Percentiles rank a stretch among this genome's conserved stretches.
Conservation (phyloP, 2,888 invertebrate genomes). For the Zaprionus lineosus region DNA sequence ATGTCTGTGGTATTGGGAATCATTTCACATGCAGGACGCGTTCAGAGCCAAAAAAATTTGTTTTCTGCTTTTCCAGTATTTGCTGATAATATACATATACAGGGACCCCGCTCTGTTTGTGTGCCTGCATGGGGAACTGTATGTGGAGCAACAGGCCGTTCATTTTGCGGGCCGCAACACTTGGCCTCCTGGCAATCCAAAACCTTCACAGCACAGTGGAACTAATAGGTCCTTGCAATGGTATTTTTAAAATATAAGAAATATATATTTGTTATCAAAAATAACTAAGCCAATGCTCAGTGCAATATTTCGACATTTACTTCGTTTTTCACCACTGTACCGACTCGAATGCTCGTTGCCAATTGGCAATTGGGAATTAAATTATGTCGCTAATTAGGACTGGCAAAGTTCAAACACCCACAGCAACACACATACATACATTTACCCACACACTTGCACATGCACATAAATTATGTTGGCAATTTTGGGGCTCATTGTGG, state of each 20-base stretch:
- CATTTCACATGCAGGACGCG: conserved; percentile 54
- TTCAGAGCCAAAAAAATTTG: conserved; percentile 29
- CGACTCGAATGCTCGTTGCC: conserved; percentile 21
- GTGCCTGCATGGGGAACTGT: conserved; percentile 9
- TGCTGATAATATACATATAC: conserved; percentile 1
- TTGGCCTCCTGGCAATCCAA: background rate
- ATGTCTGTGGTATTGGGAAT: background rate
- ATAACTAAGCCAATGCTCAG: no score
- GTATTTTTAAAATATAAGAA: no score
- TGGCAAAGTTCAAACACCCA: conserved; percentile 18
- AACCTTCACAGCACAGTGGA: background rate
- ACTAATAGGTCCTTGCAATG: no score
- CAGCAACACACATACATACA: background rate
- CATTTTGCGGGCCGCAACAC: conserved; percentile 26
- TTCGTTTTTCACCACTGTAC: no score
- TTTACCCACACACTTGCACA: conserved; percentile 7
- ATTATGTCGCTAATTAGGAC: conserved; percentile 73
- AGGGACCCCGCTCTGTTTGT: background rate
- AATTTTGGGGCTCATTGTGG: conserved; percentile 73
- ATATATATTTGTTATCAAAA: no score
- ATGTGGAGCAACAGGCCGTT: conserved; percentile 41
- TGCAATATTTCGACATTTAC: no score
- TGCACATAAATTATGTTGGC: conserved; percentile 70
- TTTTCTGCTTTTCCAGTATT: conserved; percentile 15
- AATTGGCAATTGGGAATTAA: conserved; percentile 67